Evolutionary conservation across 1,140 invertebrate species (phyloP).

Genomic region (Drosophila nasuta): DNA sequence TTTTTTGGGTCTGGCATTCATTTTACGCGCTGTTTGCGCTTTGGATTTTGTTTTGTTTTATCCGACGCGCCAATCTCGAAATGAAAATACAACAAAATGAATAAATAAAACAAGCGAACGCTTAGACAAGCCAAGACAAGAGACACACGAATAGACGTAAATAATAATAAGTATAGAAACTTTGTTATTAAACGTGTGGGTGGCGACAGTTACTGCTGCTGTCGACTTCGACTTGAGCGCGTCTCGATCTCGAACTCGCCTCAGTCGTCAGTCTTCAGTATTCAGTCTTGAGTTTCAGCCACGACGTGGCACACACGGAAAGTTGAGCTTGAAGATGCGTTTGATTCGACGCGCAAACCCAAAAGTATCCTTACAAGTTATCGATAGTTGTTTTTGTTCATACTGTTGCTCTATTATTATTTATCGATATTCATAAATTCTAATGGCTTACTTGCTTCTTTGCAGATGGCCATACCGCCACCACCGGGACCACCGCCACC

Average conservation of each 20-base stretch:
- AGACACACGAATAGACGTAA: constrained; percentile 31
- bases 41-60: constrained; percentile 50
- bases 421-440: not conserved
- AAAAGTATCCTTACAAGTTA: constrained; percentile 43
- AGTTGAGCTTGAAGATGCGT: constrained; percentile 34
- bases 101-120: constrained; percentile 15
- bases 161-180: constrained; percentile 68
- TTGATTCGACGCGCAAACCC: constrained; percentile 49
- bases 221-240: constrained; percentile 17
- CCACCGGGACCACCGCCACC: constrained; percentile 88
- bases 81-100: constrained; percentile 31
- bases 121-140: constrained; percentile 45
- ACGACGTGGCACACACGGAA: constrained; percentile 40
- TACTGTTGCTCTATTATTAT: not conserved
- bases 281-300: constrained; percentile 57
- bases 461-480: constrained; percentile 86
- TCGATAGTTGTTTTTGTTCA: not conserved
- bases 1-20: constrained; percentile 22
- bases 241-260: constrained; percentile 1
- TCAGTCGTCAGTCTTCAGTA: constrained; percentile 15
- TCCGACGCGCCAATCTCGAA: constrained; percentile 69
- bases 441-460: not conserved
- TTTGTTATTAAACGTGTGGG: constrained; percentile 66
- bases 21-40: constrained; percentile 49
- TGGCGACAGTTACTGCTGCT: constrained; percentile 53